Conservation (phyloP, 1,140 invertebrate genomes). For the Sesamia nonagrioides region DNA sequence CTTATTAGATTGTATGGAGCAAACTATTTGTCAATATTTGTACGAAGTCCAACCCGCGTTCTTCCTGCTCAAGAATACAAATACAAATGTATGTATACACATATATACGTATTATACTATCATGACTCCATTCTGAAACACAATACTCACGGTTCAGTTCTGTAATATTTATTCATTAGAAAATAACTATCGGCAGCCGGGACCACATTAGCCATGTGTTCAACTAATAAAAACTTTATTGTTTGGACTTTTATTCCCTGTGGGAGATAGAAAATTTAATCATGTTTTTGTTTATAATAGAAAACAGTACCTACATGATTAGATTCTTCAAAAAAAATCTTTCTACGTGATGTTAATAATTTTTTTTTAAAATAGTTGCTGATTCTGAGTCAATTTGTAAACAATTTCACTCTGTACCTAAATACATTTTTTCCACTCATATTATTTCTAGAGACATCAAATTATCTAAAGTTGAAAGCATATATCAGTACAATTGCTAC, state of each 20-base stretch:
- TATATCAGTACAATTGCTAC: no score
- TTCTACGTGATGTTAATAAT: no score
- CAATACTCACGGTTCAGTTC: not conserved
- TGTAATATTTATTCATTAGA: slow-evolving; percentile 30
- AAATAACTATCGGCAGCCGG: slow-evolving; percentile 11
- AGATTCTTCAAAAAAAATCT: no score
- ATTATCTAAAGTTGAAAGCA: no score
- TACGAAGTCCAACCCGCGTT: not conserved
- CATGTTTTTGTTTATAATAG: slow-evolving; percentile 1
- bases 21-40: slow-evolving; percentile 30
- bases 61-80: not conserved
- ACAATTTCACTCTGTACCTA: no score
- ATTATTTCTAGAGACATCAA: no score
- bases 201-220: not conserved
- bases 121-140: not conserved
- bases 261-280: slow-evolving; percentile 9
- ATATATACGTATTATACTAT: no score
- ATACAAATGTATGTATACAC: not conserved
- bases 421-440: no score
- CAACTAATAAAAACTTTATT: slow-evolving; percentile 26
- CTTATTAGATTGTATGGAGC: not conserved
- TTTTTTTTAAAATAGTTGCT: no score
- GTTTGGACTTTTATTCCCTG: slow-evolving; percentile 5
- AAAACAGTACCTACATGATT: not conserved
- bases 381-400: no score